Evolutionary conservation across 2,797 vertebrate genomes (phyloP).

Genomic region (Phalanger gymnotis): DNA sequence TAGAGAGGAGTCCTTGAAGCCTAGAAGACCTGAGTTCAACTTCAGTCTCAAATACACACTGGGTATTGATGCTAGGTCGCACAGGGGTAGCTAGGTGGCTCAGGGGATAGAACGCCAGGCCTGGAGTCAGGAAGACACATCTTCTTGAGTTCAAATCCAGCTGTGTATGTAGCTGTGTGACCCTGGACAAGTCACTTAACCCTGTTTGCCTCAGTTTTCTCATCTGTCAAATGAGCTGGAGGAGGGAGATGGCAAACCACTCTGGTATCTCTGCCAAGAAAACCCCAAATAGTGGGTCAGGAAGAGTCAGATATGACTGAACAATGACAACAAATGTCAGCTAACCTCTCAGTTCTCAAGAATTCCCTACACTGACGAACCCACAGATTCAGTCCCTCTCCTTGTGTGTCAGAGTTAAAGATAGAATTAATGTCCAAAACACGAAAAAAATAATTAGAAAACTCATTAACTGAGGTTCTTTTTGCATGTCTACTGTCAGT

Average conservation of each 20-base stretch:
- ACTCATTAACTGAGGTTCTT: background rate
- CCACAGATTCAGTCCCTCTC: background rate
- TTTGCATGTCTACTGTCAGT: background rate
- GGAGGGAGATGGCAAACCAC: background rate
- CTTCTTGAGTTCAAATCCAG: background rate
- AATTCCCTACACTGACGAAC: background rate
- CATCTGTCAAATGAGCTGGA: background rate
- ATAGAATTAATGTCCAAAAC: background rate
- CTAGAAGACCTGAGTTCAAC: background rate
- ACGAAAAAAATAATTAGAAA: background rate
- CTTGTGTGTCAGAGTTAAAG: background rate
- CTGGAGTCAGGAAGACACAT: background rate
- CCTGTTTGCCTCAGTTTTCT: background rate
- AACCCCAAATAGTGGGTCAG: background rate
- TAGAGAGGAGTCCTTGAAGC: background rate
- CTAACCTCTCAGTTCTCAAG: background rate
- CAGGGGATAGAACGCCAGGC: background rate
- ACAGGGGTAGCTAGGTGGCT: background rate
- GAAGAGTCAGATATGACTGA: background rate
- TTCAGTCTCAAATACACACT: background rate
- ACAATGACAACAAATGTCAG: background rate
- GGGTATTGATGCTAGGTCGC: background rate
- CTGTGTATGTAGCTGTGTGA: background rate
- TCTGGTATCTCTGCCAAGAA: background rate
- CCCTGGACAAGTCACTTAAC: background rate